Base-by-base conservation (phyloP, 2,797 vertebrate species). In the Limnodromus scolopaceus region DNA sequence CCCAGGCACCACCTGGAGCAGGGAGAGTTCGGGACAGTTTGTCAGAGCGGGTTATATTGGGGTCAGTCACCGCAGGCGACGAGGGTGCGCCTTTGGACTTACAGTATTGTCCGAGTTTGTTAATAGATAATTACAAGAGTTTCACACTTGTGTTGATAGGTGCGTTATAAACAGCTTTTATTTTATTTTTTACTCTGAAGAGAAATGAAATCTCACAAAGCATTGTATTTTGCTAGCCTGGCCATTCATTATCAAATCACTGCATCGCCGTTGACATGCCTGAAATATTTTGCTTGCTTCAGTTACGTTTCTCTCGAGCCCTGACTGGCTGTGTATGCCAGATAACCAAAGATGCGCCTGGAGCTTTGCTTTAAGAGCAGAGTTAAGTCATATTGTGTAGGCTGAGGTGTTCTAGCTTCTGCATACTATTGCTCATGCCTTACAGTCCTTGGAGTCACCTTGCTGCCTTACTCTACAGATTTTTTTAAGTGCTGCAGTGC, bases 371-470 rank as follows among this genome's bases (percentile, higher is more conserved):
- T 84, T 23, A 34, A 88, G 87, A 93, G 88, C n/a, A 11, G 80
- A 83, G 79, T 89, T 92, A 94, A 90, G 91, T 89, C 87, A 24
- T 66, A 57, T 36, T 83, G 91, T 94, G 65, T 81, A 88, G 43
- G 71, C 80, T 91, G 78, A 89, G 92, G 82, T 95, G 84, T 92
- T 96, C 87, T 48, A 87, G 84, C 88, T 96, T 65, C 94, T 96
- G 95, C 94, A 38, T 80, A 74, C 48, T 91, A 84, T 53, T 77
- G 75, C 92, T 96, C 74, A 78, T 63, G 89, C 76, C 38, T 95
- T 51, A 11, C 60, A 78, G 94, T 95, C 95, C 96, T 95, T 97
- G 91, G 85, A 95, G 75, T 84, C 95, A 94, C 88, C 86, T 97
- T 97, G 92, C 74, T 92, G 80, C 77, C 70, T 89, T 63, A 64